Evolutionary conservation across 2,113 vertebrate genomes (phyloP).

Genomic region (Zosterops borbonicus): DNA sequence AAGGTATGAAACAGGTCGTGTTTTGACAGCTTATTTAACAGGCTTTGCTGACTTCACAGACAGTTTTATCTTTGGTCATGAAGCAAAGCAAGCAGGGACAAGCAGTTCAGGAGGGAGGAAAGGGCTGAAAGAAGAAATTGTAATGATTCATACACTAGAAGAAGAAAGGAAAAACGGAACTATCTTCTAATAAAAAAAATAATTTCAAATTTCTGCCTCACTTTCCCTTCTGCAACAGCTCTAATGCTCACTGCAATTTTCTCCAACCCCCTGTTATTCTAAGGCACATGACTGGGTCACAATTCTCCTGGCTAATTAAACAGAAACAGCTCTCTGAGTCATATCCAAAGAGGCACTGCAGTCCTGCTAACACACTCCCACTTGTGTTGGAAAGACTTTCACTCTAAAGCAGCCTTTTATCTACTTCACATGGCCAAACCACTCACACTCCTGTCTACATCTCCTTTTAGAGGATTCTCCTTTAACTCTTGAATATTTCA

Average conservation of each 20-base stretch:
- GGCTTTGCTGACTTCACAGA: slow-evolving; percentile 25
- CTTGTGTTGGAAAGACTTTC: background rate
- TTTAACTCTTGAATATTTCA: background rate
- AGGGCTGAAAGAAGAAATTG: background rate
- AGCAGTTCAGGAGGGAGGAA: background rate
- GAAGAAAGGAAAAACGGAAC: background rate
- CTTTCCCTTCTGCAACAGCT: background rate
- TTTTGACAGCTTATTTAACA: slow-evolving; percentile 56
- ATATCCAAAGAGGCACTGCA: background rate
- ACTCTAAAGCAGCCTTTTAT: background rate
- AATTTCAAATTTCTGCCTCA: background rate
- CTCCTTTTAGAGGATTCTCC: background rate
- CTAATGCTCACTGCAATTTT: background rate
- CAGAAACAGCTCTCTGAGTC: slow-evolving; percentile 8
- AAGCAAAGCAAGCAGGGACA: background rate
- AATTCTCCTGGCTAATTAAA: slow-evolving; percentile 46
- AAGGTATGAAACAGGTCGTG: background rate
- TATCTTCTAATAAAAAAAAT: background rate
- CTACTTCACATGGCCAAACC: background rate
- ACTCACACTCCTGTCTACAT: background rate
- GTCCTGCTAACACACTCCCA: background rate
- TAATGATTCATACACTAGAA: background rate
- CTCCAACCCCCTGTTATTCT: background rate
- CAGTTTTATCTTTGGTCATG: background rate
- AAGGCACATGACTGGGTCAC: background rate